phyloP scores from a whole-genome alignment of 2,888 invertebrate species.

The Drosophila prolongata region DNA sequence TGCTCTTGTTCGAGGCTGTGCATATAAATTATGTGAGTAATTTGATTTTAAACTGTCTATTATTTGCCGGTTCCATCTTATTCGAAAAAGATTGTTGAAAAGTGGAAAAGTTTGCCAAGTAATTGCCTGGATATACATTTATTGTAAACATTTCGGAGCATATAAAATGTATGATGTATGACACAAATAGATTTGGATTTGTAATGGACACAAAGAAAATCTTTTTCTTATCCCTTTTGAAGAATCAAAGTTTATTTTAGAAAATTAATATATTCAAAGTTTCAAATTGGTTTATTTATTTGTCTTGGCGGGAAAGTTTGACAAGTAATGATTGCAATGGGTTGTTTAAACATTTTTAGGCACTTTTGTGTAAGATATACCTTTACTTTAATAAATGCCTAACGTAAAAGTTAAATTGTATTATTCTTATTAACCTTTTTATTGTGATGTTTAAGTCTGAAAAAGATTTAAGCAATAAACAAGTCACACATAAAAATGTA shows the following conservation, averaged over 20 bases:
- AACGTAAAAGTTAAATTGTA: too few relatives aligned
- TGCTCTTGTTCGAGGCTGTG: conserved; percentile 57
- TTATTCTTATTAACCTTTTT: too few relatives aligned
- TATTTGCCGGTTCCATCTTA: conserved; percentile 28
- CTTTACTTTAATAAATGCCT: too few relatives aligned
- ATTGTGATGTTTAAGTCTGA: background rate
- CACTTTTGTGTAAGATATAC: too few relatives aligned
- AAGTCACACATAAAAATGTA: conserved; percentile 7
- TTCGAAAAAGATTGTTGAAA: conserved; percentile 23
- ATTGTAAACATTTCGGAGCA: conserved; percentile 10
- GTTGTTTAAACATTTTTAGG: too few relatives aligned
- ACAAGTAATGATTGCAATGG: too few relatives aligned
- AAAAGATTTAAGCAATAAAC: conserved; percentile 8
- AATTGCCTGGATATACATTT: conserved; percentile 29
- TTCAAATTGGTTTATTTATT: background rate
- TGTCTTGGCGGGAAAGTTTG: background rate
- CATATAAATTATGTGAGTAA: conserved; percentile 76
- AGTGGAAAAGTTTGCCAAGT: conserved; percentile 38
- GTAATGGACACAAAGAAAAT: conserved; percentile 5
- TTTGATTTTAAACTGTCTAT: conserved; percentile 70
- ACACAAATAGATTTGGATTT: background rate
- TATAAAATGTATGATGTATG: conserved; percentile 2
- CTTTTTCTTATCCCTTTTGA: background rate
- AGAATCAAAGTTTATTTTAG: background rate
- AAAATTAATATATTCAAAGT: background rate